phyloP scores from a whole-genome alignment of 1,140 invertebrate genomes.

The Sycobia sp. region DNA sequence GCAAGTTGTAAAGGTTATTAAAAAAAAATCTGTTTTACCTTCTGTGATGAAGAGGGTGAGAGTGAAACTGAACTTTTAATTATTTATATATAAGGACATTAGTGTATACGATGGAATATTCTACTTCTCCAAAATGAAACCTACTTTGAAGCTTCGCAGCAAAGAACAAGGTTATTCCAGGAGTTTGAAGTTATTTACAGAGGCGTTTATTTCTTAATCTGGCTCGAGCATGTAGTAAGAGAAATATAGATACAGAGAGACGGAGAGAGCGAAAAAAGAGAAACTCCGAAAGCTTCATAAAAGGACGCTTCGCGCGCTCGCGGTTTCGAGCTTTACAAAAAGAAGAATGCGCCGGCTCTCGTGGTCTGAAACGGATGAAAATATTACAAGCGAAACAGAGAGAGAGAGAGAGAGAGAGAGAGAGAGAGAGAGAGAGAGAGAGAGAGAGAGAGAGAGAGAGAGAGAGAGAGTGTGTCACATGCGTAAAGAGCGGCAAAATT shows the following conservation, averaged over 20 bases:
- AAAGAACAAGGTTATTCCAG: constrained; percentile 15
- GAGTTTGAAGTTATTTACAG: constrained; percentile 15
- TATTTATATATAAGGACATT: too few relatives aligned
- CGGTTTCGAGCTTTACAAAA: neutral
- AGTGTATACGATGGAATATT: too few relatives aligned
- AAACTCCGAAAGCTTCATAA: constrained; percentile 11
- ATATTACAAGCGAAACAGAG: too few relatives aligned
- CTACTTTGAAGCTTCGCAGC: neutral
- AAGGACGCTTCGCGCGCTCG: neutral
- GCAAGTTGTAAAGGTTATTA: too few relatives aligned
- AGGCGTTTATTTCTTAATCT: constrained; percentile 19
- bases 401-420: too few relatives aligned
- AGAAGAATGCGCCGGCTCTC: neutral
- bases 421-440: too few relatives aligned
- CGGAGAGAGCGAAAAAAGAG: neutral
- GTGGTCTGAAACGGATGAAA: constrained; percentile 4
- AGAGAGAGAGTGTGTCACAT: neutral
- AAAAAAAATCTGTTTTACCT: too few relatives aligned
- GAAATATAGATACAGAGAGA: neutral
- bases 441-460: too few relatives aligned
- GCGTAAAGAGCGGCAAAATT: neutral
- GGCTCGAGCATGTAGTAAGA: neutral
- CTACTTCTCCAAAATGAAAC: too few relatives aligned
- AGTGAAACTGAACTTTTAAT: too few relatives aligned
- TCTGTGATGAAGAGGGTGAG: too few relatives aligned